Conservation (phyloP, 2,113 vertebrate genomes). For the Arothron firmamentum region DNA sequence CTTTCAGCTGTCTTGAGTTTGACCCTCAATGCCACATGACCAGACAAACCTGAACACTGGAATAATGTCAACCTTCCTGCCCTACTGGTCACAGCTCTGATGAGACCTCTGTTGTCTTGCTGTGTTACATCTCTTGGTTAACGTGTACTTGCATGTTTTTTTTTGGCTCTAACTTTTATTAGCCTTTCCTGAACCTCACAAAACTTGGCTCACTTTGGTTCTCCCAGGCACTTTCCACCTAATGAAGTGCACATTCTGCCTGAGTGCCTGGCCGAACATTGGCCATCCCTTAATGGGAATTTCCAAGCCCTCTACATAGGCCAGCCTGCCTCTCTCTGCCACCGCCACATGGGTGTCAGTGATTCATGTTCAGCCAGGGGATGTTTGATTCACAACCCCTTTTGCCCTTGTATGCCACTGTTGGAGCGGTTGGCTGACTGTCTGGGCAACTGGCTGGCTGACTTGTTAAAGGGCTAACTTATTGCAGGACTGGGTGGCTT, state of each 20-base stretch:
- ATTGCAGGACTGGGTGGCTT: constrained; percentile 42
- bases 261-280: constrained; percentile 52
- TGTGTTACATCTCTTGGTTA: constrained; percentile 46
- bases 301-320: constrained; percentile 60
- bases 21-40: constrained; percentile 37
- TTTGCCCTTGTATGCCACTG: constrained; percentile 64
- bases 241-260: constrained; percentile 77
- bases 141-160: constrained; percentile 53
- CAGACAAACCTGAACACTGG: constrained; percentile 28
- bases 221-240: constrained; percentile 72
- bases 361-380: constrained; percentile 60
- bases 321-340: constrained; percentile 51
- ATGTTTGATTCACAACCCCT: constrained; percentile 61
- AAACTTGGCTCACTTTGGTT: constrained; percentile 68
- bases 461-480: constrained; percentile 48
- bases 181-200: constrained; percentile 72
- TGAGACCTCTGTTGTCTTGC: constrained; percentile 55
- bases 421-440: constrained; percentile 49
- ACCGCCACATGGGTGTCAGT: constrained; percentile 62
- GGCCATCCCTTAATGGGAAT: constrained; percentile 72
- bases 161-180: constrained; percentile 70
- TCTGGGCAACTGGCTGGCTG: constrained; percentile 42
- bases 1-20: constrained; percentile 22
- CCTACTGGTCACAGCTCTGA: constrained; percentile 54
- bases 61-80: constrained; percentile 38